Evolutionary conservation across 2,888 invertebrate genomes (phyloP), one percentile per base, ranked within the genome.

Genomic region (Himalopsyche kuldschensis): DNA sequence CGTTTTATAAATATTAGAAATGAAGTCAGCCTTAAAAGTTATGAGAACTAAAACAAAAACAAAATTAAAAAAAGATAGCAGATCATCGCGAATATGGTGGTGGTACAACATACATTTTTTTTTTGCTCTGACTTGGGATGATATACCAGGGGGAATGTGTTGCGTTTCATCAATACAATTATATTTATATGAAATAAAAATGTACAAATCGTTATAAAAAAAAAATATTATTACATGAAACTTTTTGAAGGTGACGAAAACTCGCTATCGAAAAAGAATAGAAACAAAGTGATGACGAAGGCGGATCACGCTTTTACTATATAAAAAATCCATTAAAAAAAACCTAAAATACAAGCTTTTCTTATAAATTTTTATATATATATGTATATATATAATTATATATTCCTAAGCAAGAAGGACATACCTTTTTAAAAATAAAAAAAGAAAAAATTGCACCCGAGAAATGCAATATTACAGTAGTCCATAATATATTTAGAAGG

Each of bases 1-100:
- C 78, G 84, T 81, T 80, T 84, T 84, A 84, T 81, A 84, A 84
- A 83, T 80, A 83, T 80, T 80, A 77, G 83, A 83, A 35, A 80
- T 80, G 82, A 82, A 76, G 24, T 78, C 75, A 84, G 84, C 81
- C 84, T 84, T 84, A 84, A 81, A 81, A 75, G 81, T 81, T 69
- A 69, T 69, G 69, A 69, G 27, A 69, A 69, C 69, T 69, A 69
- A 69, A 27, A 69, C 27, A 69, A 69, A 69, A 69, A 30, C 6
- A n/a, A 48, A 48, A 20, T 20, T 20, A 69, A 69, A 27, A 69
- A 69, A 63, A 30, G 11, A 69, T 69, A 69, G 69, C 69, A 69
- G 69, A 69, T 69, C 69, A 69, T 69, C 69, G 69, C 69, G 69
- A 69, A 69, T 15, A 30, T 69, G 69, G 69, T 69, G 69, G n/a